These are phyloP conservation scores for Nesometra sesokonis DNA, from an alignment of 35 echinoderm and acorn worm species.

Conservation along the genomic window DNA sequence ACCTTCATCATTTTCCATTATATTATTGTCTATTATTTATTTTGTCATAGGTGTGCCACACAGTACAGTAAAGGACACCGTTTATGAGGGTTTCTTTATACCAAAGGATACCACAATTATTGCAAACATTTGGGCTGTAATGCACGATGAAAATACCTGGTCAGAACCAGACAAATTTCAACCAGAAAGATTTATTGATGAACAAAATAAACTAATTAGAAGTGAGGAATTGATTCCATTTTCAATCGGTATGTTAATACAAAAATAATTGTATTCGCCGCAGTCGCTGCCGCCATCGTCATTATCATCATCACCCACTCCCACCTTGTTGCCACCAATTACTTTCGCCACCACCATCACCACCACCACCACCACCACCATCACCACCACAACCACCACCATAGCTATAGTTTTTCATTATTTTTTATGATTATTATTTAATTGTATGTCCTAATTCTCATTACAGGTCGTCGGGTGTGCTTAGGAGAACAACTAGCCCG, in stretches of 20 bases:
- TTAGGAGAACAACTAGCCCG: background rate
- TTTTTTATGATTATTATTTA: no score
- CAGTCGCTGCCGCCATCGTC: background rate
- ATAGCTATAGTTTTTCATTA: no score
- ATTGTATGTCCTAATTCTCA: background rate
- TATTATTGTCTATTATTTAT: no score
- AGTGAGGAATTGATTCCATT: slow-evolving; percentile 36
- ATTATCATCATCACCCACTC: background rate
- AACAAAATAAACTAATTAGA: slow-evolving; percentile 6
- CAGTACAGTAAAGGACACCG: slow-evolving; percentile 1
- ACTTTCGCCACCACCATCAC: no score
- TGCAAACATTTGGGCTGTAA: slow-evolving; percentile 19
- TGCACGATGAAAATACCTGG: slow-evolving; percentile 28
- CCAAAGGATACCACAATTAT: slow-evolving; percentile 31
- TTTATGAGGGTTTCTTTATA: slow-evolving; percentile 27
- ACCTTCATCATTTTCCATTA: no score
- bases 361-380: no score
- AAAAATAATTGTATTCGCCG: background rate
- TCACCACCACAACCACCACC: no score
- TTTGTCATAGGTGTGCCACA: slow-evolving; percentile 18
- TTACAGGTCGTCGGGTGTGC: background rate
- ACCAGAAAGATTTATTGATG: slow-evolving; percentile 53
- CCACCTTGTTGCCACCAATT: no score
- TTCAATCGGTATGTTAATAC: slow-evolving; percentile 28
- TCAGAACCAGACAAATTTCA: slow-evolving; percentile 27